Percentiles rank a stretch among this genome's conserved stretches.
phyloP scores from a whole-genome alignment of 30 jellyfish, hydroid and myxozoan species.

The Clytia hemisphaerica region DNA sequence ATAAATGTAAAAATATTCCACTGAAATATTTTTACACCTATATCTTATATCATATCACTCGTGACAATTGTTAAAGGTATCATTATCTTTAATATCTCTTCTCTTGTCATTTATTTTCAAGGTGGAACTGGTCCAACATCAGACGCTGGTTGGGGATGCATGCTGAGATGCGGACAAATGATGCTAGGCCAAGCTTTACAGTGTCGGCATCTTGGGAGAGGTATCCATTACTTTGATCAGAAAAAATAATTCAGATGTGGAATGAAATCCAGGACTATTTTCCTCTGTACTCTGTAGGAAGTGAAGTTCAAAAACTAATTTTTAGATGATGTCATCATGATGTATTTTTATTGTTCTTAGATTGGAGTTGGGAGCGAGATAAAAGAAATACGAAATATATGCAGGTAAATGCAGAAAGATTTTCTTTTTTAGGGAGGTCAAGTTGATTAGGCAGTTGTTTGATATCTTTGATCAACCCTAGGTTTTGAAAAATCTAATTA shows the following conservation, averaged over 20 bases:
- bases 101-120: background rate
- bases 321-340: too few species aligned
- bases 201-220: conserved; percentile 89
- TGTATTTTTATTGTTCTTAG: conserved; percentile 22
- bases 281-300: too few species aligned
- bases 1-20: background rate
- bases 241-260: too few species aligned
- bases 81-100: background rate
- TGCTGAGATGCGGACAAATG: conserved; percentile 99
- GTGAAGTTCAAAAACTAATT: too few species aligned
- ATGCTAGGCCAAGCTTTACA: conserved; percentile 89
- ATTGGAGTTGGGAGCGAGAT: conserved; percentile 85
- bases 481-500: too few species aligned
- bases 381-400: conserved; percentile 54
- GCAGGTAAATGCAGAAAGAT: conserved; percentile 35
- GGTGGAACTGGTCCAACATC: conserved; percentile 99
- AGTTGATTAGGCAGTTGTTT: too few species aligned
- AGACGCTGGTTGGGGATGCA: conserved; percentile 99
- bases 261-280: too few species aligned
- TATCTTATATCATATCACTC: background rate
- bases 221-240: conserved; percentile 25
- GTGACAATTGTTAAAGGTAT: background rate
- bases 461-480: too few species aligned
- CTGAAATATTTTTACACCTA: background rate
- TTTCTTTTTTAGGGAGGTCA: background rate